These are phyloP conservation scores for Stichodactyla mertensii DNA, from an alignment of 64 coral and sea anemone genomes.

Conservation along the genomic window DNA sequence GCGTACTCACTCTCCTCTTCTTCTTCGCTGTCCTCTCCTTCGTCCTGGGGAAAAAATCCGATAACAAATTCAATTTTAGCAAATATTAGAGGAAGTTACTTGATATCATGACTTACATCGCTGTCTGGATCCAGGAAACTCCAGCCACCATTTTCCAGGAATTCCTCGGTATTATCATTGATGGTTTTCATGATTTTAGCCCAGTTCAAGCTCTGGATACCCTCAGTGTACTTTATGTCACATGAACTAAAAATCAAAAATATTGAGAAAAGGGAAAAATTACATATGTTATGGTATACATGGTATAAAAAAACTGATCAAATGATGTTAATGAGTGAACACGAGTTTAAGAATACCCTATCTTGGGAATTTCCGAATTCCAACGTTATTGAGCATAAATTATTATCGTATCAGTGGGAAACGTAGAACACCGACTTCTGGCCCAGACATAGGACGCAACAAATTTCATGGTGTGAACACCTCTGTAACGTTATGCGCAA, in stretches of 20 bases:
- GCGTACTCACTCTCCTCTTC: constrained; percentile 80
- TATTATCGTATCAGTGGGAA: too few species aligned
- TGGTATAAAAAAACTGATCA: too few species aligned
- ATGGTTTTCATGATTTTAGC: constrained; percentile 98
- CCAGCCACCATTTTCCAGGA: constrained; percentile 98
- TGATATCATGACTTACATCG: constrained; percentile 46
- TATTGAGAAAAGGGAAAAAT: neutral
- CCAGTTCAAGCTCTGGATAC: constrained; percentile 99
- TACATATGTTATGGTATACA: too few species aligned
- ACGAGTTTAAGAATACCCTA: too few species aligned
- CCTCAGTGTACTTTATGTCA: constrained; percentile 98
- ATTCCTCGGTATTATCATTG: constrained; percentile 92
- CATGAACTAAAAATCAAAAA: constrained; percentile 60
- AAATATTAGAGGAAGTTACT: neutral
- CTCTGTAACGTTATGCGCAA: too few species aligned
- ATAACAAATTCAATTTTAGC: neutral
- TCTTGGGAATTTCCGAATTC: too few species aligned
- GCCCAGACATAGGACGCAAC: too few species aligned
- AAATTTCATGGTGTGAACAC: too few species aligned
- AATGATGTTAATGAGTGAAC: too few species aligned
- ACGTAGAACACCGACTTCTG: too few species aligned
- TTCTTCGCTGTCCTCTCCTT: constrained; percentile 46
- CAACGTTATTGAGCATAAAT: too few species aligned
- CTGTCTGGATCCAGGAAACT: constrained; percentile 96
- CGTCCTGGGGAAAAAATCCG: neutral